Evolutionary conservation across 2,113 vertebrate genomes (phyloP).

Genomic region (Balaenoptera acutorostrata): DNA sequence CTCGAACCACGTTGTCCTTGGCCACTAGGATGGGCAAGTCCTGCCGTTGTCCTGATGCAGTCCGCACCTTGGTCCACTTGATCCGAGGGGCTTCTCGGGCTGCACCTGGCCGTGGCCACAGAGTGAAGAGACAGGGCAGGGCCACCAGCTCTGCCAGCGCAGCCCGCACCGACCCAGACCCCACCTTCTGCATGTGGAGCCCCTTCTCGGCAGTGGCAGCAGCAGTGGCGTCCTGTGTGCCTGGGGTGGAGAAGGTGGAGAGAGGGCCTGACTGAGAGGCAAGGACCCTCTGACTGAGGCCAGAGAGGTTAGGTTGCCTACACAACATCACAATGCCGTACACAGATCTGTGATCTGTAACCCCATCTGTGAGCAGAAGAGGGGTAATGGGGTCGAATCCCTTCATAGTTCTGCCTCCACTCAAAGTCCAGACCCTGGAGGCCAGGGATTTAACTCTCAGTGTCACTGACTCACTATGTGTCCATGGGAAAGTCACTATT

Average conservation of each 20-base stretch:
- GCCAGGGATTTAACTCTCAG: not conserved
- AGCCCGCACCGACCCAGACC: conserved; percentile 81
- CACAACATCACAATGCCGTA: not conserved
- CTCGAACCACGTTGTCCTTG: conserved; percentile 93
- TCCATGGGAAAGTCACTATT: not conserved
- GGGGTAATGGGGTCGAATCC: not conserved
- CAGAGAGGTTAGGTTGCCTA: not conserved
- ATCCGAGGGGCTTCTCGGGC: conserved; percentile 86
- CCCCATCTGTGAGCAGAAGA: not conserved
- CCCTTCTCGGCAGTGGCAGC: conserved; percentile 76
- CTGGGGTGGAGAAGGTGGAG: conserved; percentile 68
- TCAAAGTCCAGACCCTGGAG: not conserved
- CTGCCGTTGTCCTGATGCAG: conserved; percentile 85
- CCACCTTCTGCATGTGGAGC: conserved; percentile 90
- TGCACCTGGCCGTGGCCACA: conserved; percentile 73
- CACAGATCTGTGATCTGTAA: not conserved
- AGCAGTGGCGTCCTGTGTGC: conserved; percentile 64
- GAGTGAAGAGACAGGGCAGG: conserved; percentile 91
- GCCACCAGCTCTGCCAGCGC: conserved; percentile 89
- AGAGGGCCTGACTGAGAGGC: not conserved
- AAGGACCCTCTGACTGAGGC: not conserved
- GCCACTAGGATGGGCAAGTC: conserved; percentile 92
- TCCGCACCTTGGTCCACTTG: conserved; percentile 96
- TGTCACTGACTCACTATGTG: not conserved
- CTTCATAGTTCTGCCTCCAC: not conserved